Conservation (phyloP, 2,113 vertebrate species). For the Elaphurus davidianus region DNA sequence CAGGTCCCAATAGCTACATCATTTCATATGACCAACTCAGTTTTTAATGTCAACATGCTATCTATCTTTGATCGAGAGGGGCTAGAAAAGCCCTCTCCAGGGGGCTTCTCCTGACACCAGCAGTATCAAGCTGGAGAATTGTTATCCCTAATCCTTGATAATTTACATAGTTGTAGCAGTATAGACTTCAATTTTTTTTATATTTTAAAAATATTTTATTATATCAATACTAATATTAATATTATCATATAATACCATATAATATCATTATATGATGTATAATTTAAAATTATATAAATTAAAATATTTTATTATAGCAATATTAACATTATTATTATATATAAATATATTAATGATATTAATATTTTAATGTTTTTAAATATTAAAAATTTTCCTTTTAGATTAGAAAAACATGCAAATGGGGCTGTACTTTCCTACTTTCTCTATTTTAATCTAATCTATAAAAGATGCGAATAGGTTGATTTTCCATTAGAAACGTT, state of each 20-base stretch:
- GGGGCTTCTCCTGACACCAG: fast-evolving
- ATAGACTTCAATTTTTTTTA: not conserved
- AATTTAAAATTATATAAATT: too few species aligned
- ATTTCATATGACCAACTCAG: slow-evolving; percentile 59
- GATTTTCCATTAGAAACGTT: not conserved
- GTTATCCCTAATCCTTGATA: fast-evolving
- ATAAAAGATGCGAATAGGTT: not conserved
- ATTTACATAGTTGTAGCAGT: not conserved
- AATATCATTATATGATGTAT: too few species aligned
- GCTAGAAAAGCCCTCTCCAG: fast-evolving
- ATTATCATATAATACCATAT: too few species aligned
- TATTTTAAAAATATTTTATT: not conserved
- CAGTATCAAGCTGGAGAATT: fast-evolving
- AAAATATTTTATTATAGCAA: too few species aligned
- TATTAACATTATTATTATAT: too few species aligned
- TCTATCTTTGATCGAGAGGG: slow-evolving; percentile 55
- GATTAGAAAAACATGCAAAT: not conserved
- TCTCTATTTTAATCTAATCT: not conserved
- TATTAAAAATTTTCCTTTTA: not conserved
- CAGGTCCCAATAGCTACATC: slow-evolving; percentile 55
- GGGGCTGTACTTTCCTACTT: too few species aligned
- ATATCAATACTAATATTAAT: too few species aligned
- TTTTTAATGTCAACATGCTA: slow-evolving; percentile 65
- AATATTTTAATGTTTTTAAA: too few species aligned
- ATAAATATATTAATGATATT: too few species aligned